Evolutionary conservation across 2,888 invertebrate genomes (phyloP), one percentile per base, ranked within the genome.

Genomic region (Chymomyza amoena): DNA sequence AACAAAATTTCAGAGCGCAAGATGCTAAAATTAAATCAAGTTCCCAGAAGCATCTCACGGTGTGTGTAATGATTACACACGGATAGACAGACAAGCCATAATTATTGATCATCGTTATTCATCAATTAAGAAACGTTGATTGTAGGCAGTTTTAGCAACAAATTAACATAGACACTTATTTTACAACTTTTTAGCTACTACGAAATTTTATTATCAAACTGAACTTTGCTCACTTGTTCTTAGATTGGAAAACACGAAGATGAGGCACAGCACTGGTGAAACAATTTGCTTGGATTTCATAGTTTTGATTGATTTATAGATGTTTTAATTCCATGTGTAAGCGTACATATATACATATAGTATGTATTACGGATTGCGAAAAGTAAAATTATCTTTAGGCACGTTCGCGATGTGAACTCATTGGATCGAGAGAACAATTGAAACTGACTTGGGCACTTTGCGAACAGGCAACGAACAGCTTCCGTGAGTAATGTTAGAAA

Each of bases 151-250:
- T 18, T 59, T 10, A n/a, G 6, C 54, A 54, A 15, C 54, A 54
- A 54, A 54, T 54, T 54, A n/a, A 54, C 10, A 54, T 54, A 18
- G 18, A n/a, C 16, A 9, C 9, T 18, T 5, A 7, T 18, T 6
- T n/a, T 54, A 54, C 16, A 1, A 9, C 4, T 51, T 51, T 20
- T 20, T 25, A 25, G 25, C 25, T 1, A 25, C 15, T 51, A 6
- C 9, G 16, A 51, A 20, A 9, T 67, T 6, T n/a, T 68, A 73
- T 77, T 76, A 72, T 66, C 62, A 66, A 51, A 73, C 18, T 67
- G 64, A 52, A 75, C 70, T 76, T 79, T 76, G 85, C 84, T 84
- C 73, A 84, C 84, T 77, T 72, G 76, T 61, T 56, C 32, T 59
- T 20, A 74, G 39, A 56, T 56, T 64, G 16, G 72, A 28, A 4